A percentile compares a stretch with the other conserved stretches of the same genome.
Conservation (phyloP, 2,888 invertebrate genomes). For the Norana najaformis region DNA sequence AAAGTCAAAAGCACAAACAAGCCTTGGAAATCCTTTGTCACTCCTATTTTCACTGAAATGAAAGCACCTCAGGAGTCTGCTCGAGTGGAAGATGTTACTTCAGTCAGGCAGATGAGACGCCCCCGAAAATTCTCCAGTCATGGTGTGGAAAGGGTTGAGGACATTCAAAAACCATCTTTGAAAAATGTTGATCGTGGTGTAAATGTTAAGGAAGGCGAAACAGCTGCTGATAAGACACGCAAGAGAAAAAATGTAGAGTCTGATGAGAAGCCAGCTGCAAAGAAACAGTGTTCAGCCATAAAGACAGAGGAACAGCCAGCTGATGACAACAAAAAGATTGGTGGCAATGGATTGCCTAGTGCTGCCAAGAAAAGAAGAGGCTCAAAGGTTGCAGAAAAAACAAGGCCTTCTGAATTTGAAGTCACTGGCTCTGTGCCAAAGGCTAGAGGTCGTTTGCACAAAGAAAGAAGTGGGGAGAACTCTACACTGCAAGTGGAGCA, state of each 20-base stretch:
- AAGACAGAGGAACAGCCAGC: too few relatives aligned
- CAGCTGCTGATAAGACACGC: not conserved
- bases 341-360: not conserved
- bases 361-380: conserved; percentile 6
- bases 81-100: not conserved
- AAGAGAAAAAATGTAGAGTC: not conserved
- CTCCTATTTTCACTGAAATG: not conserved
- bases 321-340: not conserved
- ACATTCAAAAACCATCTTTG: not conserved
- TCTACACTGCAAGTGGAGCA: not conserved
- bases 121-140: not conserved
- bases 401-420: not conserved
- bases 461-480: not conserved
- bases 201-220: not conserved
- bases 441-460: not conserved
- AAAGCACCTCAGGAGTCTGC: not conserved
- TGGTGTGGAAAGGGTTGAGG: not conserved
- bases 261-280: not conserved
- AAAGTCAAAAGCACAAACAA: not conserved
- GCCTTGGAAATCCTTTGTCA: not conserved
- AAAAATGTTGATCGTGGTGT: not conserved
- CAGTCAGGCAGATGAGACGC: not conserved
- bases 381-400: conserved; percentile 1
- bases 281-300: not conserved
- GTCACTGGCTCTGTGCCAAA: not conserved